Conservation (phyloP, 2,113 vertebrate species). For the Boleophthalmus pectinirostris region DNA sequence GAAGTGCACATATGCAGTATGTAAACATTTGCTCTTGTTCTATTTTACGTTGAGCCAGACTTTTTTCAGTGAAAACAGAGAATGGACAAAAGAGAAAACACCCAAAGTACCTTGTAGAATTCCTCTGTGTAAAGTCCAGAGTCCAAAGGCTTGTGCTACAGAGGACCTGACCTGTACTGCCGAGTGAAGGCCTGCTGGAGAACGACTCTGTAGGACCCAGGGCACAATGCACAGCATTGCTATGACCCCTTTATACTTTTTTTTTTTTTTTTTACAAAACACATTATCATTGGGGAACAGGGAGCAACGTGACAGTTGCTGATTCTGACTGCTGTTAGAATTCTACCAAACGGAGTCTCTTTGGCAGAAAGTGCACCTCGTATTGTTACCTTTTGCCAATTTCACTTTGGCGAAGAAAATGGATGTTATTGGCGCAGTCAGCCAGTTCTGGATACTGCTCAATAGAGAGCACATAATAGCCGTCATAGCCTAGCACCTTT, state of each 20-base stretch:
- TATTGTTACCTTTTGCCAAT: constrained; percentile 98
- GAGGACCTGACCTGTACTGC: constrained; percentile 83
- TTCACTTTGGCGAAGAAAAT: constrained; percentile 98
- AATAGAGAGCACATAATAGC: constrained; percentile 98
- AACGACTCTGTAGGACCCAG: constrained; percentile 68
- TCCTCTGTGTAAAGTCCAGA: constrained; percentile 83
- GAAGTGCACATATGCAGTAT: constrained; percentile 93
- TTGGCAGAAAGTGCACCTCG: constrained; percentile 78
- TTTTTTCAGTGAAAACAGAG: constrained; percentile 65
- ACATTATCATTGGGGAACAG: constrained; percentile 58
- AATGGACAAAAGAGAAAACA: constrained; percentile 39
- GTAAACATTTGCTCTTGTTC: constrained; percentile 90
- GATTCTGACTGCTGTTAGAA: constrained; percentile 46
- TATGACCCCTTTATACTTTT: constrained; percentile 38
- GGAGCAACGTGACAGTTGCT: constrained; percentile 45
- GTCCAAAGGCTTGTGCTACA: constrained; percentile 85
- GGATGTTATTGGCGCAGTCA: constrained; percentile 96
- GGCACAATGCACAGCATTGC: constrained; percentile 85
- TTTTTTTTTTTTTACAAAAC: constrained; percentile 53
- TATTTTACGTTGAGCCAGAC: constrained; percentile 82
- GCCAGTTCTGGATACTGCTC: constrained; percentile 99
- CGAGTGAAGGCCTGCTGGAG: constrained; percentile 84
- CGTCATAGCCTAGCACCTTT: constrained; percentile 94
- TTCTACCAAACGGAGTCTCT: constrained; percentile 77
- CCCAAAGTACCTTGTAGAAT: constrained; percentile 69